Evolutionary conservation across 2,888 invertebrate species (phyloP), one percentile per base, ranked within the genome.

Genomic region (Sphinx pinastri): DNA sequence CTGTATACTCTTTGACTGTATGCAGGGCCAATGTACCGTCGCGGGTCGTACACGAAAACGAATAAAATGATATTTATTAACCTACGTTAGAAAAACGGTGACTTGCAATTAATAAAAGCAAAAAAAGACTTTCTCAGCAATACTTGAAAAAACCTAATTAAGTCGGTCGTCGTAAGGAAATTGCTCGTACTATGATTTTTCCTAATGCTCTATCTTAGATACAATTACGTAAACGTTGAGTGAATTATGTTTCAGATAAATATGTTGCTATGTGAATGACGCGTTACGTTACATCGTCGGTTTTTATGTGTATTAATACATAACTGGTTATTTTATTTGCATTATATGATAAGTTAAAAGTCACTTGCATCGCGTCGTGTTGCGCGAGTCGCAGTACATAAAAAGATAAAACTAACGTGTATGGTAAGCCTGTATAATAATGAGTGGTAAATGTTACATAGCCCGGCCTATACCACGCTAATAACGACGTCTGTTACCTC

Each of bases 41-140:
- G 68, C 71, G 76, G 80, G 81, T 77, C 82, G 83, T 81, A 79
- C 85, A 83, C 82, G 85, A 85, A 83, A 86, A 83, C 81, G 82
- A 88, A 88, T 84, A 85, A 88, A 88, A 86, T 84, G 82, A 77
- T 78, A 74, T 73, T 83, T 86, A 86, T 88, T 86, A 85, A 82
- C 82, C 81, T 79, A 79, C 81, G 82, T 82, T 83, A 86, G 82
- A 63, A 60, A 45, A 16, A 59, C 14, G 47, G 10, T 67, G n/a
- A 25, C 67, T 11, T 12, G 67, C 25, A 31, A 6, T 16, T 47
- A 14, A 8, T 13, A 13, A 49, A 47, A 16, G 19, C 49, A n/a
- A 49, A 47, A 63, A 49, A 47, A 63, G 13, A 11, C 19, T 16
- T 63, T 63, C 14, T 13, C 45, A 19, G 10, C 19, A 25, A 49